phyloP scores from a whole-genome alignment of 2,797 vertebrate genomes.

The Limnodromus scolopaceus region DNA sequence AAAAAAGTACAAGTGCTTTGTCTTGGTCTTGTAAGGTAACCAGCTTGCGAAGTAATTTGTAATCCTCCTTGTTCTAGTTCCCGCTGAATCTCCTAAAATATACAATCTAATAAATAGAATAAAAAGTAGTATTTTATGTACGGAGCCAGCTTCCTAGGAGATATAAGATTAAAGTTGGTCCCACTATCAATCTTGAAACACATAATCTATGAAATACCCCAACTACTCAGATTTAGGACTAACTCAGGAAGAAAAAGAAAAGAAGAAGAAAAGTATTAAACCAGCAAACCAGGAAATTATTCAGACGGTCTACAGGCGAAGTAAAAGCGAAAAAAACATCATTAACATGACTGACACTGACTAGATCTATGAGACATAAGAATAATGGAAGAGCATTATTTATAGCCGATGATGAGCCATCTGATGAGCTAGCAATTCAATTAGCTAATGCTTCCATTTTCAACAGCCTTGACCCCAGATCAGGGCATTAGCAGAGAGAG shows the following conservation, averaged over 20 bases:
- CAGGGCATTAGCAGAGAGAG: not conserved
- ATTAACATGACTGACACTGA: not conserved
- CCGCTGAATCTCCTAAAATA: not conserved
- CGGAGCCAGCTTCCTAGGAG: not conserved
- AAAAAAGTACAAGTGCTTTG: not conserved
- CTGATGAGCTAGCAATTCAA: not conserved
- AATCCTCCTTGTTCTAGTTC: not conserved
- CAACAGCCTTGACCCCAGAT: not conserved
- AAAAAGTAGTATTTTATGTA: not conserved
- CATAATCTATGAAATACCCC: not conserved
- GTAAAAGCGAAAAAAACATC: fast-evolving
- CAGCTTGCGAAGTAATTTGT: not conserved
- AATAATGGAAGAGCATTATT: not conserved
- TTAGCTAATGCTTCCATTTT: not conserved
- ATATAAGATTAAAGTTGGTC: not conserved
- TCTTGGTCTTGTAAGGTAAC: not conserved
- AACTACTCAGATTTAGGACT: not conserved
- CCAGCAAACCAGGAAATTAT: not conserved
- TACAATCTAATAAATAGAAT: not conserved
- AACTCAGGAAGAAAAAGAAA: not conserved
- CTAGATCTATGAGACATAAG: not conserved
- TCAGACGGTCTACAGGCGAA: not conserved
- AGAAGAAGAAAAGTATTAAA: not conserved
- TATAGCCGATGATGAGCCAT: not conserved
- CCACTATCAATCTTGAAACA: not conserved